A percentile compares a stretch with the other conserved stretches of the same genome.
phyloP scores from a whole-genome alignment of 2,888 invertebrate species.

The Zygaena filipendulae region DNA sequence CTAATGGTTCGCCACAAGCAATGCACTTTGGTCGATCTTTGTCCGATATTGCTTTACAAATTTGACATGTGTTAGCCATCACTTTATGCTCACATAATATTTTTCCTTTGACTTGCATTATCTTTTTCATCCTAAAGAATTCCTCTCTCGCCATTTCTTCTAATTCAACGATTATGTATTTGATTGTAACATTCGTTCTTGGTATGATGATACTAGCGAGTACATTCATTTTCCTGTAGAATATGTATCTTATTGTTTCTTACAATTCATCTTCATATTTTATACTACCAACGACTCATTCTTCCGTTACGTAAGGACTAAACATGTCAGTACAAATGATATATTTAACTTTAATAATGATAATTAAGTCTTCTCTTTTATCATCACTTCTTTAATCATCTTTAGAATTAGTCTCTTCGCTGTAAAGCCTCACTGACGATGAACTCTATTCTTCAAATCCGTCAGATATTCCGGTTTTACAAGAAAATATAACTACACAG shows the following conservation, averaged over 20 bases:
- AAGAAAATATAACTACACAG: no score
- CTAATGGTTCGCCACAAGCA: constrained; percentile 12
- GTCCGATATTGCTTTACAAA: no score
- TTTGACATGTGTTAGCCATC: constrained; percentile 4
- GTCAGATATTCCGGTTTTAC: no score
- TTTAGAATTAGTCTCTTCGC: no score
- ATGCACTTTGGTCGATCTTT: no score
- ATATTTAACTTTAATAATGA: no score
- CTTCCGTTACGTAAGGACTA: constrained; percentile 26
- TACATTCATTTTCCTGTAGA: constrained; percentile 29
- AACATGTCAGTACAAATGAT: constrained; percentile 16
- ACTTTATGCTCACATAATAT: constrained; percentile 8
- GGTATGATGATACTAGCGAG: constrained; percentile 28
- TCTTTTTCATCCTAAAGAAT: constrained; percentile 26
- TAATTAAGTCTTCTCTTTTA: no score
- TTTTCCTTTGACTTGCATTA: constrained; percentile 21
- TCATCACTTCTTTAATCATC: no score
- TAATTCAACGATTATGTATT: constrained; percentile 24
- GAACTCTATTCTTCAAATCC: no score
- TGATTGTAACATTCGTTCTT: constrained; percentile 21
- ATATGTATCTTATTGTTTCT: background rate
- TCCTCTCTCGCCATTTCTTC: constrained; percentile 29
- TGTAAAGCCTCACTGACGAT: no score
- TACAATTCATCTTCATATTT: no score
- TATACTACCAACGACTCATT: constrained; percentile 21